Percentiles rank a stretch among this genome's conserved stretches.
These are phyloP conservation scores for Drosophila orosa DNA, from an alignment of 1,140 invertebrate species.

Conservation along the genomic window DNA sequence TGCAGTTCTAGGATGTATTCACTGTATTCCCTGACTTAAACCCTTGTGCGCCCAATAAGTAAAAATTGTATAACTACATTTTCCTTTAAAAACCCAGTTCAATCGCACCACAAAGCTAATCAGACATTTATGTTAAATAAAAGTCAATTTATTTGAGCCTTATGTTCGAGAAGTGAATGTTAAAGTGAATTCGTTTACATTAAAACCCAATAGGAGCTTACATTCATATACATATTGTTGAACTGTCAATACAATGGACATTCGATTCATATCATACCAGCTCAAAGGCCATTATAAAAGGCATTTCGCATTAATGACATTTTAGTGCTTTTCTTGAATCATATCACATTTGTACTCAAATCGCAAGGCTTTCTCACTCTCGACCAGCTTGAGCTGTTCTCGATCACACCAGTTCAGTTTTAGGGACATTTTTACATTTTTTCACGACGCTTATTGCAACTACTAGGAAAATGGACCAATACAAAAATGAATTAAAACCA, in stretches of 20 bases:
- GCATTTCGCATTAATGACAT: neutral
- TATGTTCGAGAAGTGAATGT: neutral
- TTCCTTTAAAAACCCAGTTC: neutral
- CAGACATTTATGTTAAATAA: no score
- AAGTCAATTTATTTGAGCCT: neutral
- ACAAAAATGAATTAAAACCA: slow-evolving; percentile 30
- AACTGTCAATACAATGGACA: slow-evolving; percentile 50
- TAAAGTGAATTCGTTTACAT: neutral
- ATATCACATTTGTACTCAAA: slow-evolving; percentile 21
- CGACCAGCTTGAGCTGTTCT: neutral
- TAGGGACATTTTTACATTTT: neutral
- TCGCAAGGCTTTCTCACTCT: slow-evolving; percentile 12
- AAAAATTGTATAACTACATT: neutral
- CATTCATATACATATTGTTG: neutral
- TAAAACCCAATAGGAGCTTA: neutral
- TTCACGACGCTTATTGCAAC: slow-evolving; percentile 6
- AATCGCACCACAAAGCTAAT: neutral
- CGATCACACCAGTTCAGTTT: neutral
- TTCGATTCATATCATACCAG: slow-evolving; percentile 63
- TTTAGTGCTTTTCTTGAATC: slow-evolving; percentile 2
- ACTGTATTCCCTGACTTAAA: no score
- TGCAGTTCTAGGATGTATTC: no score
- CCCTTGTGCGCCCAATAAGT: neutral
- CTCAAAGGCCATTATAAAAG: slow-evolving; percentile 14
- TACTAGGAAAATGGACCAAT: slow-evolving; percentile 64